phyloP scores from a whole-genome alignment of 2,113 vertebrate genomes.

The Lophochroa leadbeateri region DNA sequence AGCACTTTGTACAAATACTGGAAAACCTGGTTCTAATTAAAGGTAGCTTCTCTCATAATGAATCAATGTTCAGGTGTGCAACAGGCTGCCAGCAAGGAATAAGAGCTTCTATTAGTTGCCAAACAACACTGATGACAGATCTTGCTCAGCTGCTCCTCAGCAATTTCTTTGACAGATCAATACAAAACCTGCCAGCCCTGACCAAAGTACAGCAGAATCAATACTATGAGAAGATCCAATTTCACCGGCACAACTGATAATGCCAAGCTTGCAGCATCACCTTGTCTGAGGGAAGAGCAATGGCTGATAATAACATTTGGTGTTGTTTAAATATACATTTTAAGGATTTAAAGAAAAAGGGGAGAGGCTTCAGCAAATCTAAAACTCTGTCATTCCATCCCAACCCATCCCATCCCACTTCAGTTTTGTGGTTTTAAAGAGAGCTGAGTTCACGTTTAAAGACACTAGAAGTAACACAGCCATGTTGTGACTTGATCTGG shows the following conservation, averaged over 20 bases:
- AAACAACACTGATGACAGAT: neutral
- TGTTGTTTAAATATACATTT: slow-evolving; percentile 29
- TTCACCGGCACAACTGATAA: neutral
- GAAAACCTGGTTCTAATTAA: neutral
- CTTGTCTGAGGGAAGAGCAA: slow-evolving; percentile 1
- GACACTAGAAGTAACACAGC: neutral
- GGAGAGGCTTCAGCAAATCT: neutral
- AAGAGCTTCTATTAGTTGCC: neutral
- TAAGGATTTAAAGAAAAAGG: neutral
- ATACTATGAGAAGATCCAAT: slow-evolving; percentile 26
- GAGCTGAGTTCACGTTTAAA: slow-evolving; percentile 7
- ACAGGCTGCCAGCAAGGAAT: neutral
- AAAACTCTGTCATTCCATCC: neutral
- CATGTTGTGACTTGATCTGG: neutral
- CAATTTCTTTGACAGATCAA: slow-evolving; percentile 36
- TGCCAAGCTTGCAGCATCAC: slow-evolving; percentile 34
- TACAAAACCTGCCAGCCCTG: neutral
- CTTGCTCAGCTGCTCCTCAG: neutral
- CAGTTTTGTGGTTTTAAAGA: slow-evolving; percentile 6
- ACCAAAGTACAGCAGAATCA: slow-evolving; percentile 45
- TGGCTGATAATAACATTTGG: slow-evolving; percentile 9
- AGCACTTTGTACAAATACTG: neutral
- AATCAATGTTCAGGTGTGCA: neutral
- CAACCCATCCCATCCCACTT: neutral
- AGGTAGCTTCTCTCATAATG: neutral